phyloP scores from a whole-genome alignment of 2,113 vertebrate genomes.

The Rhinolophus ferrumequinum region DNA sequence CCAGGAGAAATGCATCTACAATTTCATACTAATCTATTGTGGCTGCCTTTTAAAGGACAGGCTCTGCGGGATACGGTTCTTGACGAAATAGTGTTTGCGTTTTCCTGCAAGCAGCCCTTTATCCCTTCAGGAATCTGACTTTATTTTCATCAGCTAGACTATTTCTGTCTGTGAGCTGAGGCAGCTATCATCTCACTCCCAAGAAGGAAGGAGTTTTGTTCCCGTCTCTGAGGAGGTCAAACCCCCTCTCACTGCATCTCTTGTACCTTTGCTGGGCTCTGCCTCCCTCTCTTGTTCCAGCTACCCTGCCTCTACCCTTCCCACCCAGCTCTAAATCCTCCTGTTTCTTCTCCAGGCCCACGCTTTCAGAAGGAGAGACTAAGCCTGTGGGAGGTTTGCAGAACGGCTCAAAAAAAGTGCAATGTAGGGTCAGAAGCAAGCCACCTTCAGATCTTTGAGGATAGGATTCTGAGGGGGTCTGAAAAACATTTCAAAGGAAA shows the following conservation, averaged over 20 bases:
- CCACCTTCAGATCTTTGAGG: not conserved
- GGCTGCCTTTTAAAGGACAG: constrained; percentile 57
- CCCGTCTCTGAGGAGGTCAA: not conserved
- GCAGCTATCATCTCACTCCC: not conserved
- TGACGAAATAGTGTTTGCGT: not conserved
- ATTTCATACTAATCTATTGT: not conserved
- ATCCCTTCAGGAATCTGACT: constrained; percentile 51
- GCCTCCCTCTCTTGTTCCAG: not conserved
- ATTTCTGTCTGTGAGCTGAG: constrained; percentile 29
- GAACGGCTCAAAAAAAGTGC: not conserved
- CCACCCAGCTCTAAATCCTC: not conserved
- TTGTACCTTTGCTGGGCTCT: not conserved
- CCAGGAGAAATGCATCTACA: not conserved
- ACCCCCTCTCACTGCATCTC: not conserved
- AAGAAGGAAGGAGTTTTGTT: not conserved
- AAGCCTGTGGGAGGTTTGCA: not conserved
- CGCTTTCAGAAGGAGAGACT: not conserved
- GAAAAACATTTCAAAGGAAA: not conserved
- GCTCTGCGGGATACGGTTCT: constrained; percentile 31
- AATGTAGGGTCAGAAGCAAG: not conserved
- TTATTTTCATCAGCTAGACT: constrained; percentile 42
- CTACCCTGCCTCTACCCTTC: not conserved
- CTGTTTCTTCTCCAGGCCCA: not conserved
- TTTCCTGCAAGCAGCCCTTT: constrained; percentile 19
- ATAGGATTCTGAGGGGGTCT: not conserved